Conservation (phyloP, 1,140 invertebrate species). For the Platyscapa corneri region DNA sequence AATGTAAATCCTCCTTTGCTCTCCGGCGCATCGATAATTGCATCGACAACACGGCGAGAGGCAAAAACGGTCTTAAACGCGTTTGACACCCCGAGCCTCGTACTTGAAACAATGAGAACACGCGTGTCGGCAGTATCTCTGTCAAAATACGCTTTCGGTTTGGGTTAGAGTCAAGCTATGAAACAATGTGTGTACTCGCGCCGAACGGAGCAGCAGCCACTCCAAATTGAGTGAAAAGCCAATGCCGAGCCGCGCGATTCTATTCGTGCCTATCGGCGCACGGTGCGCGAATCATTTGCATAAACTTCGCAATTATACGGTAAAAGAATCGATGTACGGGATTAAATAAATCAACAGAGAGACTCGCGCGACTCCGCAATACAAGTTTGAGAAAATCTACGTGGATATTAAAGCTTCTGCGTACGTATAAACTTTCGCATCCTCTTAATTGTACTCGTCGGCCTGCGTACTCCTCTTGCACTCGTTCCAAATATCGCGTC, state of each 20-base stretch:
- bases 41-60: too few relatives aligned
- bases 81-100: too few relatives aligned
- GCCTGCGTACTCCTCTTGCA: not conserved
- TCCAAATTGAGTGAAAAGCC: not conserved
- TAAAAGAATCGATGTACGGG: not conserved
- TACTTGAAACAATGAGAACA: too few relatives aligned
- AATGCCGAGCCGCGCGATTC: not conserved
- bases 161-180: not conserved
- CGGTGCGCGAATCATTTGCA: not conserved
- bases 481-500: not conserved
- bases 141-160: not conserved
- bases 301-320: not conserved
- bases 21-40: too few relatives aligned
- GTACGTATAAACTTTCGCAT: not conserved
- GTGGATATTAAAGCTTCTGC: not conserved
- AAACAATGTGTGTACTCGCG: not conserved
- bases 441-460: not conserved
- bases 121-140: too few relatives aligned
- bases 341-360: not conserved
- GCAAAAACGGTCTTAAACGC: too few relatives aligned
- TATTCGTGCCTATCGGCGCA: too few relatives aligned
- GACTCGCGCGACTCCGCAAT: too few relatives aligned
- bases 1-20: too few relatives aligned
- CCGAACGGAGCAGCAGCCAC: not conserved
- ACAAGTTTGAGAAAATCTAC: not conserved